phyloP scores from a whole-genome alignment of 2,888 invertebrate genomes.

The Drosophila seclusa region DNA sequence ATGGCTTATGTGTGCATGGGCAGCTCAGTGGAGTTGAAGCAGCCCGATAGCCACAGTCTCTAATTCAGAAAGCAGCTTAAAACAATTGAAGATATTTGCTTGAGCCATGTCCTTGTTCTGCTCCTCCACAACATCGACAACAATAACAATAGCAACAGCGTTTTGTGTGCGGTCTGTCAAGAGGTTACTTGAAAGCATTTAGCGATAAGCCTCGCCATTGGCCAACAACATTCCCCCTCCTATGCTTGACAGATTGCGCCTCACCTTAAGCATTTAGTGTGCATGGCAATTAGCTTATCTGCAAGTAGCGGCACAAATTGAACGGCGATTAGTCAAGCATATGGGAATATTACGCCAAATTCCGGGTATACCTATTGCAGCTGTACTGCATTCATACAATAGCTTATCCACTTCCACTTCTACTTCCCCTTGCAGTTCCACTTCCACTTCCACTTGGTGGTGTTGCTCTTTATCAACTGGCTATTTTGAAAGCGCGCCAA shows the following conservation, averaged over 20 bases:
- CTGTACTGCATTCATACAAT: neutral
- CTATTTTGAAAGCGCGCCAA: conserved; percentile 64
- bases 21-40: conserved; percentile 51
- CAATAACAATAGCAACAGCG: conserved; percentile 19
- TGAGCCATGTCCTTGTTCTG: conserved; percentile 39
- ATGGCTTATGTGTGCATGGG: conserved; percentile 12
- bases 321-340: conserved; percentile 41
- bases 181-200: conserved; percentile 54
- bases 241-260: neutral
- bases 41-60: conserved; percentile 46
- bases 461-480: conserved; percentile 19
- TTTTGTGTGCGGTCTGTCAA: conserved; percentile 39
- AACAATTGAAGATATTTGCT: conserved; percentile 71
- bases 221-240: neutral
- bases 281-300: conserved; percentile 43
- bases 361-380: neutral
- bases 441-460: neutral
- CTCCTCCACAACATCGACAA: conserved; percentile 13
- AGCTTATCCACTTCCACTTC: neutral
- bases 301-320: conserved; percentile 39
- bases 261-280: conserved; percentile 1
- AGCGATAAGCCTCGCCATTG: conserved; percentile 55
- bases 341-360: neutral
- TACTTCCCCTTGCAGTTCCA: neutral
- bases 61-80: conserved; percentile 73